Evolutionary conservation across 2,797 vertebrate genomes (phyloP).

Genomic region (Typhlichthys subterraneus): DNA sequence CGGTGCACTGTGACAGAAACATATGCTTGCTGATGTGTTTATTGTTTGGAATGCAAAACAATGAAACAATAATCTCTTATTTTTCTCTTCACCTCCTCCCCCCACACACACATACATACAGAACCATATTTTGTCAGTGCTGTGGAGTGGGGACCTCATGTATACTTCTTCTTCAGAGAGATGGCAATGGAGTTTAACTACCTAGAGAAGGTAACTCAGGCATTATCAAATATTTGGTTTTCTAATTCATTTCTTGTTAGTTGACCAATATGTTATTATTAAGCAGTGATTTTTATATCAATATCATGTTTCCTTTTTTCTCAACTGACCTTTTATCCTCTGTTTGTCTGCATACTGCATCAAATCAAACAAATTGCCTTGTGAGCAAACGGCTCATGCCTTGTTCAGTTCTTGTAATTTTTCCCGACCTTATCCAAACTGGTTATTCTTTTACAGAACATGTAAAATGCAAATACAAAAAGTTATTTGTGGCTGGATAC

Average conservation of each 20-base stretch:
- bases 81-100: slow-evolving; percentile 6
- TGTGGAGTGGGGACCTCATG: slow-evolving; percentile 91
- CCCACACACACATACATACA: slow-evolving; percentile 45
- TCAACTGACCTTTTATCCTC: slow-evolving; percentile 53
- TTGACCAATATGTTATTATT: slow-evolving; percentile 15
- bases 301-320: slow-evolving; percentile 37
- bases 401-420: slow-evolving; percentile 6
- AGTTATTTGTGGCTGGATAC: slow-evolving; percentile 17
- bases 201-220: slow-evolving; percentile 87
- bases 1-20: slow-evolving; percentile 36
- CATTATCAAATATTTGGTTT: not conserved
- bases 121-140: slow-evolving; percentile 94
- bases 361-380: slow-evolving; percentile 47
- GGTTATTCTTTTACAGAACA: slow-evolving; percentile 20
- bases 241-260: not conserved
- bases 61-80: not conserved
- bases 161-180: slow-evolving; percentile 98
- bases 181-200: slow-evolving; percentile 98
- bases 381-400: slow-evolving; percentile 36
- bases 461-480: slow-evolving; percentile 12
- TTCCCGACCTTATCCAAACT: slow-evolving; percentile 3
- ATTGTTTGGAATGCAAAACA: slow-evolving; percentile 63
- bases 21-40: slow-evolving; percentile 52
- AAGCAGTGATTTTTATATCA: slow-evolving; percentile 54
- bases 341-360: slow-evolving; percentile 42